Conservation (phyloP, 53 echinoderm and acorn worm genomes). For the Holothuria leucospilota region DNA sequence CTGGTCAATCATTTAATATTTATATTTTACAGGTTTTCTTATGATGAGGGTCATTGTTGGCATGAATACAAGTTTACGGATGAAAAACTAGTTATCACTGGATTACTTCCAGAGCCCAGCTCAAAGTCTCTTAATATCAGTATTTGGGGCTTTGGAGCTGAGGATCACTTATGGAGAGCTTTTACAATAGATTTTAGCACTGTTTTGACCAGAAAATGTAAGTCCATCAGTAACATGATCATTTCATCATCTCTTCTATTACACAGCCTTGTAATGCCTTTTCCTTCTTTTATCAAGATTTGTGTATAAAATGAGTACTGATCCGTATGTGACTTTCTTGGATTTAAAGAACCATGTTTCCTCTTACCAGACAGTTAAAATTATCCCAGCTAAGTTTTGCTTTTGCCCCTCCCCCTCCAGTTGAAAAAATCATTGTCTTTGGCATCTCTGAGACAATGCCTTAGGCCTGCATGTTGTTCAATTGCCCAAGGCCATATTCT, state of each 20-base stretch:
- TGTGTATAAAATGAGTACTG: too few relatives aligned
- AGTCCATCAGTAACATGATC: conserved; percentile 32
- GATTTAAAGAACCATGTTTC: too few relatives aligned
- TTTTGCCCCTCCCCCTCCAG: too few relatives aligned
- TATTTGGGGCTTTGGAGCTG: conserved; percentile 90
- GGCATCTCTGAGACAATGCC: too few relatives aligned
- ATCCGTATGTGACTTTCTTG: too few relatives aligned
- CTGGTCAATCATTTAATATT: not conserved
- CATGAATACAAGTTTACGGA: conserved; percentile 76
- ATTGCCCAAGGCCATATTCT: too few relatives aligned
- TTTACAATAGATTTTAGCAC: conserved; percentile 89
- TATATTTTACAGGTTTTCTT: conserved; percentile 77
- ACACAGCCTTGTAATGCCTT: not conserved
- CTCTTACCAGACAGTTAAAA: too few relatives aligned
- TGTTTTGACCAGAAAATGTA: conserved; percentile 77
- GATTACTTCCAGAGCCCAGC: conserved; percentile 88
- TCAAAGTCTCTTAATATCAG: conserved; percentile 88
- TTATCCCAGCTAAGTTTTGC: too few relatives aligned
- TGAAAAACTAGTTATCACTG: conserved; percentile 76
- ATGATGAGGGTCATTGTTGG: conserved; percentile 98
- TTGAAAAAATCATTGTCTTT: too few relatives aligned
- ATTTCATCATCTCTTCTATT: not conserved
- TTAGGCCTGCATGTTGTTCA: too few relatives aligned
- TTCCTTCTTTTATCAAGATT: too few relatives aligned
- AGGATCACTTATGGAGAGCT: conserved; percentile 82